Base-by-base conservation (phyloP, 2,888 invertebrate genomes). In the Caenorhabditis uteleia region DNA sequence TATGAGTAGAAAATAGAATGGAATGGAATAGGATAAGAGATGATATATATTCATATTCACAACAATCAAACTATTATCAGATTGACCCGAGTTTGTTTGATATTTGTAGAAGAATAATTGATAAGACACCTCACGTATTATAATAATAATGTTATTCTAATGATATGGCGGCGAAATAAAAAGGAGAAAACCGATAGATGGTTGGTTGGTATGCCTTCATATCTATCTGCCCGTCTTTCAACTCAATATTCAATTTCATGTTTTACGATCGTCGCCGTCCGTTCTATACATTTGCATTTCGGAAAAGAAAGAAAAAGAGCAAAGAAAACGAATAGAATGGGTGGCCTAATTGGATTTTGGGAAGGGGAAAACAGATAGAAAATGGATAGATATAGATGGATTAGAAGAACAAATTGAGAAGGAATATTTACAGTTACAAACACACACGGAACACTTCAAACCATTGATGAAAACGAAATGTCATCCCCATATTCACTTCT, bases 401-500 rank as follows among this genome's bases (percentile, higher is more conserved):
- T 27, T 6, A 42, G 27, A 23, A 23, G 21, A 27, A 42, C 5
- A 42, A 3, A 16, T 6, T 12, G 40, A 8, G 40, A 5, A 4
- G 16, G 20, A 40, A 40, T 31, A 16, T 16, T 68, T 78, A 58
- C 68, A 80, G 79, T 64, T 80, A n/a, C 69, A 76, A 43, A 57
- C 71, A 18, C 79, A 80, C 48, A 73, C 74, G 42, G 80, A 80
- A 46, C 80, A 82, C 64, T 82, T 78, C 73, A 77, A 77, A 57
- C 82, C 81, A 31, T 51, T 82, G 62, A 75, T 82, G 68, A 75
- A 75, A 47, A 80, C 79, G 29, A 75, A 80, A 62, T 82, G 82
- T 66, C 72, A 79, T 56, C 75, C 77, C 21, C 77, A 82, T 50
- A 71, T 82, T 48, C 71, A 79, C 38, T 91, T 93, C 85, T 90